Evolutionary conservation across 2,888 invertebrate genomes (phyloP).

Genomic region (Gastrophysa polygoni): DNA sequence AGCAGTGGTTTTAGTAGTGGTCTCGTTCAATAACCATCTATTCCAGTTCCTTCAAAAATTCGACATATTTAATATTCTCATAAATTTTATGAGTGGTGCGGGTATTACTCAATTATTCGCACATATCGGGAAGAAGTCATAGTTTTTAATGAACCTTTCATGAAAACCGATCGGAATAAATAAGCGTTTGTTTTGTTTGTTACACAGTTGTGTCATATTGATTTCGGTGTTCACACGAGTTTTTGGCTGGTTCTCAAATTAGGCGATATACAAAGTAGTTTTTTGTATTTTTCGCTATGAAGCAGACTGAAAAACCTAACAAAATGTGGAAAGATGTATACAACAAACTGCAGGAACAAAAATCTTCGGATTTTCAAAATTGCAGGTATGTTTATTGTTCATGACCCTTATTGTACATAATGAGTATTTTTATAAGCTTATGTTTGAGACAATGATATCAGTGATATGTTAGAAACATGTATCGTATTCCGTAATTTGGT

Average conservation of each 20-base stretch:
- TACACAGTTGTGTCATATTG: background rate
- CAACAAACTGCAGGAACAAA: conserved; percentile 20
- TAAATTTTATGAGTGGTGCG: background rate
- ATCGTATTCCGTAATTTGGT: too few relatives aligned
- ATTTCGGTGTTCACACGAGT: background rate
- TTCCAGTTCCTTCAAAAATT: background rate
- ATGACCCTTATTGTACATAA: too few relatives aligned
- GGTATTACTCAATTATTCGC: background rate
- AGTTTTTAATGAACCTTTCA: background rate
- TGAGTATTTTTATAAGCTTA: too few relatives aligned
- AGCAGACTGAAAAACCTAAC: background rate
- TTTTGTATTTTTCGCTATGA: background rate
- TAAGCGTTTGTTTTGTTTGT: background rate
- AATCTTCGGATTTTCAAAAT: conserved; percentile 21
- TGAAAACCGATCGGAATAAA: background rate
- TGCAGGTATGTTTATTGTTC: conserved; percentile 20
- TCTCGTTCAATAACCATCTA: background rate
- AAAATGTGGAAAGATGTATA: conserved; percentile 20
- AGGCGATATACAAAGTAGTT: too few relatives aligned
- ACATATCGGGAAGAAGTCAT: background rate
- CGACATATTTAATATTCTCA: background rate
- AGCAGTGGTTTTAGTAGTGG: background rate
- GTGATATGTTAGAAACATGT: too few relatives aligned
- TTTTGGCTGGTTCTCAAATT: too few relatives aligned
- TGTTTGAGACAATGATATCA: too few relatives aligned